A percentile compares a stretch with the other conserved stretches of the same genome.
phyloP scores from a whole-genome alignment of 2,888 invertebrate species.

The Watsonalla binaria region DNA sequence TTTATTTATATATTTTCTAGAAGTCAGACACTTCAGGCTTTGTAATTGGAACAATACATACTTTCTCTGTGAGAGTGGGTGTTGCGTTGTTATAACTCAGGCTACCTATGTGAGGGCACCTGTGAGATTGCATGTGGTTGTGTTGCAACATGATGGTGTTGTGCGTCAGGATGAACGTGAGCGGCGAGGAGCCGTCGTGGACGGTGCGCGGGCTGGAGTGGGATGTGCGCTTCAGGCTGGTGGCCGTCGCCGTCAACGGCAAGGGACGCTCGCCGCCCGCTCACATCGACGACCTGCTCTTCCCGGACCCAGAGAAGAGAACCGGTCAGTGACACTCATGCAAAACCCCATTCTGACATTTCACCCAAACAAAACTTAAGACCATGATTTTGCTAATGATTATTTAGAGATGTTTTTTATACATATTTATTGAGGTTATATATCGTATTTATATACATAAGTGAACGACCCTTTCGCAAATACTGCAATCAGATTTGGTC shows the following conservation, averaged over 20 bases:
- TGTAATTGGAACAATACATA: background rate
- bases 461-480: too few relatives aligned
- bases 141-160: background rate
- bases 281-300: constrained; percentile 86
- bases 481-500: too few relatives aligned
- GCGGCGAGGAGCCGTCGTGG: constrained; percentile 84
- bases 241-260: constrained; percentile 88
- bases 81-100: background rate
- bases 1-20: too few relatives aligned
- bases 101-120: too few relatives aligned
- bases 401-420: too few relatives aligned
- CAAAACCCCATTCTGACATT: background rate
- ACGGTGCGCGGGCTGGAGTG: constrained; percentile 88
- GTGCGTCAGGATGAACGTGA: constrained; percentile 78
- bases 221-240: constrained; percentile 87
- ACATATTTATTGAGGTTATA: too few relatives aligned
- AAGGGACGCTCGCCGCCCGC: constrained; percentile 88
- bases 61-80: background rate
- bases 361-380: too few relatives aligned
- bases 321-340: constrained; percentile 73
- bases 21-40: too few relatives aligned
- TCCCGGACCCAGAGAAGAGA: constrained; percentile 88
- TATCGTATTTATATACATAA: too few relatives aligned
- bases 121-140: background rate
- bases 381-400: too few relatives aligned